These are phyloP conservation scores for Zoanthus sansibaricus DNA, from an alignment of 92 coral and sea anemone genomes.

Conservation along the genomic window DNA sequence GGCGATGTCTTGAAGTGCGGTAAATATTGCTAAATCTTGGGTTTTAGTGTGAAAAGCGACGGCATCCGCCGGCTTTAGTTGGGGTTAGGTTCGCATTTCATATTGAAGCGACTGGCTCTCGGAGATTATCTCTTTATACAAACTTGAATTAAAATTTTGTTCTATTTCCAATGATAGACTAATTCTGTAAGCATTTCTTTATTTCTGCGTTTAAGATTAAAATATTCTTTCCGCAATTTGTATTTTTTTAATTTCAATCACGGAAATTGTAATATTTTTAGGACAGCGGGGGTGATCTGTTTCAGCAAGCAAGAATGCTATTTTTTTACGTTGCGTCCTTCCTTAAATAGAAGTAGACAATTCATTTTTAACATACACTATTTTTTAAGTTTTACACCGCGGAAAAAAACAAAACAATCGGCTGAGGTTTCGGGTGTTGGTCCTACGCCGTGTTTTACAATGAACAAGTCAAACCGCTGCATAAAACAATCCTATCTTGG, in stretches of 20 bases:
- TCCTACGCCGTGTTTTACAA: too few relatives aligned
- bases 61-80: constrained; percentile 9
- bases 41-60: neutral
- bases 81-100: neutral
- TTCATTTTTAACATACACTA: too few relatives aligned
- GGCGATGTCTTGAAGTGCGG: neutral
- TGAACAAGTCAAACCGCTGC: too few relatives aligned
- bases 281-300: neutral
- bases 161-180: neutral
- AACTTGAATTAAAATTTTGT: neutral
- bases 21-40: neutral
- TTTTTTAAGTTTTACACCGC: too few relatives aligned
- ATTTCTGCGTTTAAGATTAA: neutral
- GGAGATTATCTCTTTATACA: neutral
- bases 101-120: neutral
- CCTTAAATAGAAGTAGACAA: too few relatives aligned
- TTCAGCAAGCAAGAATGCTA: too few relatives aligned
- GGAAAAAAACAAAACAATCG: too few relatives aligned
- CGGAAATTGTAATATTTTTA: neutral
- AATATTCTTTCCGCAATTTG: neutral
- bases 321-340: too few relatives aligned
- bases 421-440: too few relatives aligned
- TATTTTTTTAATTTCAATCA: neutral
- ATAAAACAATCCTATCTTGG: too few relatives aligned
- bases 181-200: neutral